Conservation (phyloP, 2,888 invertebrate genomes). For the Synergus laeviventris region DNA sequence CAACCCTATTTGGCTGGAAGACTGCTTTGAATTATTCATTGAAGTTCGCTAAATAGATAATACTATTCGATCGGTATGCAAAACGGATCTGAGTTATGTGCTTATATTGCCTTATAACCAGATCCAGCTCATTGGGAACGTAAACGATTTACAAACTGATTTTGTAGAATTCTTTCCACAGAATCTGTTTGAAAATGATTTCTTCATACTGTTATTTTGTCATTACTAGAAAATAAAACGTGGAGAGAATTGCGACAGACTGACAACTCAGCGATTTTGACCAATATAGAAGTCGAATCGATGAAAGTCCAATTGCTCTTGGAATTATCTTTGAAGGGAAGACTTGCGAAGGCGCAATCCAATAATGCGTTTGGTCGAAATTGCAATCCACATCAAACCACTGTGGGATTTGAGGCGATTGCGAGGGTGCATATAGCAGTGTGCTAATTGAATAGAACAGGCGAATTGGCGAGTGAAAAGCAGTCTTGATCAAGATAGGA, state of each 20-base stretch:
- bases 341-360: conserved; percentile 23
- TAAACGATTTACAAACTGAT: neutral
- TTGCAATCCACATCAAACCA: conserved; percentile 33
- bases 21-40: conserved; percentile 34
- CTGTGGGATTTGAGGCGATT: conserved; percentile 7
- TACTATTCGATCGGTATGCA: conserved; percentile 34
- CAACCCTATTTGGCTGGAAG: conserved; percentile 26
- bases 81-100: conserved; percentile 3
- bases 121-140: neutral
- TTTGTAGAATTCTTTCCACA: neutral
- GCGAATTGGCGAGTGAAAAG: conserved; percentile 13
- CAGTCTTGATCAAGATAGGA: conserved; percentile 30
- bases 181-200: neutral
- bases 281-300: neutral
- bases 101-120: conserved; percentile 1
- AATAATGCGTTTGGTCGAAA: conserved; percentile 35
- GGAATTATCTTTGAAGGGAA: conserved; percentile 12
- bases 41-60: conserved; percentile 33
- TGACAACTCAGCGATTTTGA: conserved; percentile 6
- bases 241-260: neutral
- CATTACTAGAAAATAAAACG: neutral
- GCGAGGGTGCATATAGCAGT: conserved; percentile 23
- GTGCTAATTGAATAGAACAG: conserved; percentile 34
- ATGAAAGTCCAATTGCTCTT: conserved; percentile 5
- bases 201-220: too few relatives aligned